Percentiles rank a stretch among this genome's conserved stretches.
Conservation (phyloP, 2,888 invertebrate species). For the Metallyticus violacea region DNA sequence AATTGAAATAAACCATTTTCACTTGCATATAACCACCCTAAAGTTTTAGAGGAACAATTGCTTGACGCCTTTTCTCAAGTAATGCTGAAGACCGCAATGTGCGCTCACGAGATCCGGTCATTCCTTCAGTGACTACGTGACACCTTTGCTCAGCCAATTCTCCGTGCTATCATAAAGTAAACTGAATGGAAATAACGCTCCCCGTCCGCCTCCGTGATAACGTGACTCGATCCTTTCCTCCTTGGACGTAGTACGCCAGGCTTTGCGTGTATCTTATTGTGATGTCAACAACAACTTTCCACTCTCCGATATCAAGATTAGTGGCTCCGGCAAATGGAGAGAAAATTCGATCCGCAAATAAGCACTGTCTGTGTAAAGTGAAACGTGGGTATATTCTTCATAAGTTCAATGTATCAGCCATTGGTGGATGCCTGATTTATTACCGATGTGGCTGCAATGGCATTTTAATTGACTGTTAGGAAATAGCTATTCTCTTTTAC, state of each 20-base stretch:
- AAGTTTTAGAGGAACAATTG: too few relatives aligned
- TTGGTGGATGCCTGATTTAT: too few relatives aligned
- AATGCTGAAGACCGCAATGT: too few relatives aligned
- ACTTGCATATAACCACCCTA: too few relatives aligned
- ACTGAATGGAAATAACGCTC: background rate
- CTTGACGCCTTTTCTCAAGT: too few relatives aligned
- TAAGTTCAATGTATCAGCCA: background rate
- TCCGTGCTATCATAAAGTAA: background rate
- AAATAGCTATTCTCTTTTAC: background rate
- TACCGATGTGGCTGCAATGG: background rate
- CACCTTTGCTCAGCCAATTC: background rate
- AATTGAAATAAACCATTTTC: too few relatives aligned
- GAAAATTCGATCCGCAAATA: slow-evolving; percentile 10
- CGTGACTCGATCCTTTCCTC: background rate
- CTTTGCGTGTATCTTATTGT: slow-evolving; percentile 1
- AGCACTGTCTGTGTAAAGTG: background rate
- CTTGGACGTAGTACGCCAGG: background rate
- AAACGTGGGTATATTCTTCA: background rate
- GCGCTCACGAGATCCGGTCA: background rate
- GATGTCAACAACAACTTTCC: slow-evolving; percentile 11
- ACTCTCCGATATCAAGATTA: slow-evolving; percentile 6
- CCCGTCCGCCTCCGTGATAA: too few relatives aligned
- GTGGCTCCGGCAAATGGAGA: slow-evolving; percentile 4
- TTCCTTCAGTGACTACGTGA: background rate
- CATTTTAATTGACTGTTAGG: background rate